These are phyloP conservation scores for Chiridota heheva DNA, from an alignment of 35 echinoderm and acorn worm species.

Conservation along the genomic window DNA sequence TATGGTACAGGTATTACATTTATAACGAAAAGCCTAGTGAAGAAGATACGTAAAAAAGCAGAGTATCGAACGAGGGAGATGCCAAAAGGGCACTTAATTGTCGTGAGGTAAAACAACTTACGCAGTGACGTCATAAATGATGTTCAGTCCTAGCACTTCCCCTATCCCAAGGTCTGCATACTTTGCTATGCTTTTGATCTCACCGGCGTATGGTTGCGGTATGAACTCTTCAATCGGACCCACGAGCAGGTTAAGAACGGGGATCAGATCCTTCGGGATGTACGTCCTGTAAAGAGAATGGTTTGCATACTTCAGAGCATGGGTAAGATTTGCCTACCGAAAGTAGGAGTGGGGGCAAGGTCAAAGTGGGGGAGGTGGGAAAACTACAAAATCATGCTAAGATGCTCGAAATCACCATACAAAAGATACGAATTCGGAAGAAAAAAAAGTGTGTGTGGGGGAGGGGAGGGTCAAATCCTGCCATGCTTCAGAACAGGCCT, in stretches of 20 bases:
- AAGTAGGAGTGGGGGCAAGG: too few species aligned
- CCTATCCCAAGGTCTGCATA: constrained; percentile 44
- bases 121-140: constrained; percentile 87
- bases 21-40: neutral
- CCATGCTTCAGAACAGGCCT: too few species aligned
- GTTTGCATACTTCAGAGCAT: too few species aligned
- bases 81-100: neutral
- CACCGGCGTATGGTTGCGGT: constrained; percentile 69
- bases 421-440: neutral
- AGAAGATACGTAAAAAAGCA: neutral
- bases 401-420: neutral
- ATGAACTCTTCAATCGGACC: constrained; percentile 60
- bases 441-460: neutral
- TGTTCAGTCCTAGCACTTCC: constrained; percentile 58
- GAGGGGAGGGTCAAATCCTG: neutral
- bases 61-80: neutral
- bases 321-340: too few species aligned
- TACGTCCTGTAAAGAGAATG: constrained; percentile 46
- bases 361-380: neutral
- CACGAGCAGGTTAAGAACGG: constrained; percentile 47
- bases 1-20: neutral
- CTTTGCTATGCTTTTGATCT: constrained; percentile 81
- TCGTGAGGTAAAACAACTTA: constrained; percentile 72
- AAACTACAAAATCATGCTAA: neutral
- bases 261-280: constrained; percentile 29